Percentiles rank a stretch among this genome's conserved stretches.
phyloP scores from a whole-genome alignment of 2,888 invertebrate genomes.

The Beris morrisii region DNA sequence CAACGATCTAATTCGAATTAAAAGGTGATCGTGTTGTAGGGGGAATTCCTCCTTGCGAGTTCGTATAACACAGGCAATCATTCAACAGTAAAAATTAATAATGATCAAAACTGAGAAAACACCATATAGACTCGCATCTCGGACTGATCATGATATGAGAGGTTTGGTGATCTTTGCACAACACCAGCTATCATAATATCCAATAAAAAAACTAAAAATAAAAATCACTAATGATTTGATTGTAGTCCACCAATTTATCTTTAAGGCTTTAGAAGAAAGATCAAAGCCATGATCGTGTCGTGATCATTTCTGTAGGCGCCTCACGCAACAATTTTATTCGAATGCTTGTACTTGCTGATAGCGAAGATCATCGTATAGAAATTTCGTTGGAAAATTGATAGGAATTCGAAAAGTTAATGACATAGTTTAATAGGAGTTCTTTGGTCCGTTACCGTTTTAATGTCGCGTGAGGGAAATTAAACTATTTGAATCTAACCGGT shows the following conservation, averaged over 20 bases:
- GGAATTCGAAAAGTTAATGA: too few species aligned
- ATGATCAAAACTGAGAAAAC: conserved; percentile 11
- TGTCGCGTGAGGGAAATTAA: too few species aligned
- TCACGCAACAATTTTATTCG: conserved; percentile 28
- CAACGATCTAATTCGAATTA: conserved; percentile 33
- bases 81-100: conserved; percentile 25
- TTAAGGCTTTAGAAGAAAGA: conserved; percentile 19
- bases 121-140: not conserved
- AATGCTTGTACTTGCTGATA: too few species aligned
- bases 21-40: conserved; percentile 5
- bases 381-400: too few species aligned
- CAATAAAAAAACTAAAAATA: not conserved
- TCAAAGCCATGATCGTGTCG: conserved; percentile 20
- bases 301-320: conserved; percentile 29
- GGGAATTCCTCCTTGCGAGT: conserved; percentile 9
- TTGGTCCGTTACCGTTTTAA: too few species aligned
- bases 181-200: not conserved
- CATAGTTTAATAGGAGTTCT: too few species aligned
- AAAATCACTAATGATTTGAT: conserved; percentile 21
- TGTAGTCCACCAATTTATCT: conserved; percentile 21
- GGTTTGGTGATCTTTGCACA: conserved; percentile 6
- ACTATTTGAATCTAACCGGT: too few species aligned
- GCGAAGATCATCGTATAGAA: too few species aligned
- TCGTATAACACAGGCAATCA: conserved; percentile 1
- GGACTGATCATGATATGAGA: not conserved